A percentile compares a stretch with the other conserved stretches of the same genome.
These are phyloP conservation scores for Bombus soroeensis DNA, from an alignment of 1,140 invertebrate genomes.

Conservation along the genomic window DNA sequence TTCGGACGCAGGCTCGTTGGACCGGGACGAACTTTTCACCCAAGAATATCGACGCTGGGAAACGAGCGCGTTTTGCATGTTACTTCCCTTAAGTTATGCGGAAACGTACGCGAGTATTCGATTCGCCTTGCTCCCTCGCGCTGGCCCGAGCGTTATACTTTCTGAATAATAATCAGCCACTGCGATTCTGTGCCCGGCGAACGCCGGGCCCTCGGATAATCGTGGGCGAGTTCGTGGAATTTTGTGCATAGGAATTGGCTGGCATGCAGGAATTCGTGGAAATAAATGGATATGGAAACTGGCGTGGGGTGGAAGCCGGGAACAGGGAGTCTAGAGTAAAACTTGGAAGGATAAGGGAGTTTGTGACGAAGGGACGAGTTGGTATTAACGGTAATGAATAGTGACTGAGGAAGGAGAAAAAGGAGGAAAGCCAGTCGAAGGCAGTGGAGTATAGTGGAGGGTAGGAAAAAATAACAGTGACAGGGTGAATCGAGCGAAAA, in stretches of 20 bases:
- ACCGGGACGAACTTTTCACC: constrained; percentile 42
- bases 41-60: constrained; percentile 6
- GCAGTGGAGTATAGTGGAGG: too few species aligned
- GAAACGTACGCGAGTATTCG: constrained; percentile 40
- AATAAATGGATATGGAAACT: constrained; percentile 40
- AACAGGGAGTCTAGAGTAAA: background rate
- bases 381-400: constrained; percentile 37
- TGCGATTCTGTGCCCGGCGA: constrained; percentile 10
- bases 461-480: constrained; percentile 40
- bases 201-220: constrained; percentile 30
- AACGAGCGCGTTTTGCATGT: constrained; percentile 47
- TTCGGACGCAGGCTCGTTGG: constrained; percentile 14
- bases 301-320: background rate
- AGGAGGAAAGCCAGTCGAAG: background rate
- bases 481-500: constrained; percentile 6
- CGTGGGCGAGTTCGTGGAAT: background rate
- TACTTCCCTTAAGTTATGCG: constrained; percentile 57
- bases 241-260: constrained; percentile 6
- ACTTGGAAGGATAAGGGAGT: background rate
- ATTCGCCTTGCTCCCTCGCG: constrained; percentile 53
- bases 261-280: constrained; percentile 24
- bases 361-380: background rate
- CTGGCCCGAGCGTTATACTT: constrained; percentile 66
- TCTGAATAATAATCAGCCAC: constrained; percentile 78
- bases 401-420: background rate